Conservation (phyloP, 2,113 vertebrate species). For the Xiphias gladius region DNA sequence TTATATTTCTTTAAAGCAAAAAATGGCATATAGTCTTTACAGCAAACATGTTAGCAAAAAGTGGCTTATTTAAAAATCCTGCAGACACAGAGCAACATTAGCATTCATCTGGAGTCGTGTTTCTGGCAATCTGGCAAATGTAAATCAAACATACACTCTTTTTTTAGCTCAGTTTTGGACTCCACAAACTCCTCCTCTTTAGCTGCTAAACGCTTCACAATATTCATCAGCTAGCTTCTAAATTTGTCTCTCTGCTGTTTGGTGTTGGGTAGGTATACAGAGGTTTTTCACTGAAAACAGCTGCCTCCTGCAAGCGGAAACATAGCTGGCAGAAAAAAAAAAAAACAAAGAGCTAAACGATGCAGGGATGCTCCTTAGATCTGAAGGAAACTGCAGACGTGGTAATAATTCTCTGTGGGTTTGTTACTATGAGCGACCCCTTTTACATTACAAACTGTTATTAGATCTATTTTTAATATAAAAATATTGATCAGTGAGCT, state of each 20-base stretch:
- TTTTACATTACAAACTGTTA: neutral
- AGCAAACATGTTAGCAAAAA: no score
- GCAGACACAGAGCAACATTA: no score
- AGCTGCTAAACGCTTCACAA: neutral
- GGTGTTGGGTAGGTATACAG: no score
- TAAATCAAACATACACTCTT: neutral
- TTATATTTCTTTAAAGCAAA: no score
- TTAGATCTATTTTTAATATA: neutral
- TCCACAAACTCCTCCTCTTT: neutral
- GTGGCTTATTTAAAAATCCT: no score
- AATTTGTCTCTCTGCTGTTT: no score
- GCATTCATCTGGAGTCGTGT: no score
- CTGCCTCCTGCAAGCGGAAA: neutral
- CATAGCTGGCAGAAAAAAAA: no score
- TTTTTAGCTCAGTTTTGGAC: neutral
- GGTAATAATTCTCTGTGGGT: neutral
- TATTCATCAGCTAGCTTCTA: no score
- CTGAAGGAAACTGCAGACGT: neutral
- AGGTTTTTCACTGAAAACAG: neutral
- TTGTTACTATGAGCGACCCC: neutral
- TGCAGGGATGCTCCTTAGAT: neutral
- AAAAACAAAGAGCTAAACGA: neutral
- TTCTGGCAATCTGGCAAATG: no score
- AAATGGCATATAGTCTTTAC: no score
- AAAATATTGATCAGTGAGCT: slow-evolving; percentile 1